phyloP scores from a whole-genome alignment of 2,888 invertebrate species.

The Campopleginae sp. region DNA sequence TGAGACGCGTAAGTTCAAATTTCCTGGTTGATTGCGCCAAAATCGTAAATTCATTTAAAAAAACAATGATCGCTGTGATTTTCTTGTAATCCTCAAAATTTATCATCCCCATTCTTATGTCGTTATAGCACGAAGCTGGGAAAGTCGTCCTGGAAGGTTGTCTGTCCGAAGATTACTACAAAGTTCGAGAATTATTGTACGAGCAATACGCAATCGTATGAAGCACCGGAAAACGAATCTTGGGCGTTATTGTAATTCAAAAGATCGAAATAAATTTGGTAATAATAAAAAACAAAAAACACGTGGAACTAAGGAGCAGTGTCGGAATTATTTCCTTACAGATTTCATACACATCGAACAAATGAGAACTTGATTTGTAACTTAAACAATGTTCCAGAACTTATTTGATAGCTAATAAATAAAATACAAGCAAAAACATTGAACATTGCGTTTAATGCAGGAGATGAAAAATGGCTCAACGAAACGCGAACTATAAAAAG shows the following conservation, averaged over 20 bases:
- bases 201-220: slow-evolving; percentile 98
- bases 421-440: not conserved
- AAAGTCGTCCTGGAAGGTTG: slow-evolving; percentile 97
- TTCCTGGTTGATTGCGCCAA: not conserved
- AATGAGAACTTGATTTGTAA: not conserved
- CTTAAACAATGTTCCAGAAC: not conserved
- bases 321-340: not conserved
- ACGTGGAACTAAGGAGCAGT: not conserved
- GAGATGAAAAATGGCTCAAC: not conserved
- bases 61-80: not conserved
- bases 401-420: not conserved
- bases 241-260: slow-evolving; percentile 47
- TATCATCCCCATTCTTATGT: slow-evolving; percentile 52
- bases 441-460: not conserved
- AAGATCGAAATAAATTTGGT: slow-evolving; percentile 57
- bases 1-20: slow-evolving; percentile 89
- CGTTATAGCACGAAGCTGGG: slow-evolving; percentile 94
- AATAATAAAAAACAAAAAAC: slow-evolving; percentile 24
- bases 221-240: slow-evolving; percentile 64
- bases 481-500: not conserved
- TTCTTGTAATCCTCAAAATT: not conserved
- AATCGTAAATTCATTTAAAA: not conserved
- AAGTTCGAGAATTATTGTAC: slow-evolving; percentile 95
- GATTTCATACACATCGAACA: not conserved
- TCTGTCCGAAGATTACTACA: slow-evolving; percentile 97